Percentiles rank a stretch among this genome's conserved stretches.
Evolutionary conservation across 53 echinoderm and acorn worm species (phyloP).

Genomic region (Henricia sp.): DNA sequence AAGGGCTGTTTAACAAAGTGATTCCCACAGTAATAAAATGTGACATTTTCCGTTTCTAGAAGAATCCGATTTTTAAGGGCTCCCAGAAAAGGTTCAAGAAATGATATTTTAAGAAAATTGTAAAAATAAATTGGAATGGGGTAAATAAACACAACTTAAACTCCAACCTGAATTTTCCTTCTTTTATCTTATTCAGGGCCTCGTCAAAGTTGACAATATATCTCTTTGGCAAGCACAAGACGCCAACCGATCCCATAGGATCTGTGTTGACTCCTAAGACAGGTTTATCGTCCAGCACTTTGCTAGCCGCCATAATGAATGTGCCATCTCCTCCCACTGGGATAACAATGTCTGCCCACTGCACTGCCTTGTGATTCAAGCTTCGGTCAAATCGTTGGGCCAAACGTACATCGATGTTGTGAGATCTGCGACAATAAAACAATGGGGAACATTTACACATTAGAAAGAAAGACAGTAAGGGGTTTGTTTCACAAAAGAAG

Average conservation of each 20-base stretch:
- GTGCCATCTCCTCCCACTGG: constrained; percentile 97
- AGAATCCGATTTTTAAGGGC: too few relatives aligned
- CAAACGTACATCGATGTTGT: constrained; percentile 54
- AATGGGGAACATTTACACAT: not conserved
- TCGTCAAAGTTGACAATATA: constrained; percentile 70
- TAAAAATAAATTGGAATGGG: too few relatives aligned
- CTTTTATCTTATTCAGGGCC: constrained; percentile 69
- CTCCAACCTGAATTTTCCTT: constrained; percentile 81
- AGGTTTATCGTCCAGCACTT: constrained; percentile 84
- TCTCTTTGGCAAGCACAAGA: constrained; percentile 77
- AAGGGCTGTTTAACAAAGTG: too few relatives aligned
- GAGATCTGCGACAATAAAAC: constrained; percentile 49
- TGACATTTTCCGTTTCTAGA: too few relatives aligned
- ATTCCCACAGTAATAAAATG: too few relatives aligned
- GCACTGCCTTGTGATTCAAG: constrained; percentile 53
- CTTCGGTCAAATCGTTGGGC: constrained; percentile 65
- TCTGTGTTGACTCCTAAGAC: constrained; percentile 96
- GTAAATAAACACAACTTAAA: too few relatives aligned
- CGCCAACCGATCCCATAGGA: constrained; percentile 83
- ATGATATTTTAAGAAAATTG: too few relatives aligned
- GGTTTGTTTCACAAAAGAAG: too few relatives aligned
- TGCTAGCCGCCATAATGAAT: constrained; percentile 84
- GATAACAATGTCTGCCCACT: constrained; percentile 84
- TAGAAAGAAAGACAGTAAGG: too few relatives aligned
- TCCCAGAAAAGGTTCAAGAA: too few relatives aligned